These are phyloP conservation scores for Cheilosia urbana DNA, from an alignment of 2,888 invertebrate genomes.

Conservation along the genomic window DNA sequence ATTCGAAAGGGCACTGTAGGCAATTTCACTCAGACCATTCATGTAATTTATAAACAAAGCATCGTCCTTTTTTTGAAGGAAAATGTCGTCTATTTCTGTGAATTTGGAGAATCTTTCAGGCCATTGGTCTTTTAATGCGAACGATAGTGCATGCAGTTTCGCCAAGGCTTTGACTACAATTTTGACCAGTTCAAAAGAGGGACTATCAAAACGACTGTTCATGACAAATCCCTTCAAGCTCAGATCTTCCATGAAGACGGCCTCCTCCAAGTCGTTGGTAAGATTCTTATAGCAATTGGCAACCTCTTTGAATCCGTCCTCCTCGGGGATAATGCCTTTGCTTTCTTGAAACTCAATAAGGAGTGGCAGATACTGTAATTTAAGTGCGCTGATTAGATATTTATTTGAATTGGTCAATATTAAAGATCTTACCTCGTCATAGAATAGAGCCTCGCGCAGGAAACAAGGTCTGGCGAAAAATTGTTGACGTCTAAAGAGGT, in stretches of 20 bases:
- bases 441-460: slow-evolving; percentile 79
- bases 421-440: slow-evolving; percentile 77
- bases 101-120: slow-evolving; percentile 77
- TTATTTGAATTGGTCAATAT: background rate
- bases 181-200: slow-evolving; percentile 82
- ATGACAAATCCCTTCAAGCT: slow-evolving; percentile 82
- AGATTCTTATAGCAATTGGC: slow-evolving; percentile 77
- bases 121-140: slow-evolving; percentile 81
- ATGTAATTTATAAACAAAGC: slow-evolving; percentile 73
- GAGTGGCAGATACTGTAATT: background rate
- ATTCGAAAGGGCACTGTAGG: slow-evolving; percentile 30
- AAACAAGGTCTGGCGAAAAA: slow-evolving; percentile 81
- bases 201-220: slow-evolving; percentile 83
- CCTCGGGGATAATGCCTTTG: slow-evolving; percentile 74
- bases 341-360: slow-evolving; percentile 78
- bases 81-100: slow-evolving; percentile 78
- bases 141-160: slow-evolving; percentile 84
- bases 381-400: no score
- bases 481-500: slow-evolving; percentile 79
- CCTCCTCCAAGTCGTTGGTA: slow-evolving; percentile 82
- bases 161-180: slow-evolving; percentile 83
- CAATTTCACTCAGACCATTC: slow-evolving; percentile 77
- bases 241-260: slow-evolving; percentile 85
- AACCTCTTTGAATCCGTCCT: slow-evolving; percentile 78
- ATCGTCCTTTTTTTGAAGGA: slow-evolving; percentile 56